A percentile compares a stretch with the other conserved stretches of the same genome.
phyloP scores from a whole-genome alignment of 2,113 vertebrate species.

The Aythya baeri region DNA sequence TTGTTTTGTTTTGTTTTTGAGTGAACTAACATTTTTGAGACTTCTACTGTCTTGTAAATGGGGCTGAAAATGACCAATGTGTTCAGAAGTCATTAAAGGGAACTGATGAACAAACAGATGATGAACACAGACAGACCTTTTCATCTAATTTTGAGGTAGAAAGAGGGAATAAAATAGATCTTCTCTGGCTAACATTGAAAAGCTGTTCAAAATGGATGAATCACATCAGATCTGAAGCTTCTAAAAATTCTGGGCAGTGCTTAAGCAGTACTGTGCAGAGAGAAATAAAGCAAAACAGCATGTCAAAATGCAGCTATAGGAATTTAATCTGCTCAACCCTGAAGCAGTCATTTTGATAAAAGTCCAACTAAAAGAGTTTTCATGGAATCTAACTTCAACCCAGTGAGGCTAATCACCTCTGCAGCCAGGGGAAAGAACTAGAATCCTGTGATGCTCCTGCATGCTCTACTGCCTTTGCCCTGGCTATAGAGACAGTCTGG shows the following conservation, averaged over 20 bases:
- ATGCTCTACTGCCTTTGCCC: background rate
- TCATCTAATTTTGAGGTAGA: background rate
- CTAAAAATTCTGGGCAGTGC: conserved; percentile 41
- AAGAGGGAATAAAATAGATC: background rate
- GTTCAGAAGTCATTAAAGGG: background rate
- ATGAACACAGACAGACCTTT: background rate
- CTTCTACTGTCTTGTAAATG: background rate
- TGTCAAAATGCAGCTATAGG: background rate
- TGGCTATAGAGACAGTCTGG: background rate
- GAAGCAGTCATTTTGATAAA: conserved; percentile 37
- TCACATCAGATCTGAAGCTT: conserved; percentile 14
- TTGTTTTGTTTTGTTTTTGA: background rate
- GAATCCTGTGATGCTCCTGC: background rate
- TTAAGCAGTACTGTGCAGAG: background rate
- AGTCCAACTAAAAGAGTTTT: conserved; percentile 10
- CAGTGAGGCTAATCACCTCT: conserved; percentile 22
- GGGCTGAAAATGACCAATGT: background rate
- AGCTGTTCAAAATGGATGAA: background rate
- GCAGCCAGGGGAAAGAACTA: background rate
- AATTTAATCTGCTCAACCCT: background rate
- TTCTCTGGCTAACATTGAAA: background rate
- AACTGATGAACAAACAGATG: background rate
- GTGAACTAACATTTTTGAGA: background rate
- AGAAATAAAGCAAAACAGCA: conserved; percentile 37
- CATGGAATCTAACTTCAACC: background rate